Conservation (phyloP, 2,888 invertebrate genomes). For the Eucriotettix oculatus region DNA sequence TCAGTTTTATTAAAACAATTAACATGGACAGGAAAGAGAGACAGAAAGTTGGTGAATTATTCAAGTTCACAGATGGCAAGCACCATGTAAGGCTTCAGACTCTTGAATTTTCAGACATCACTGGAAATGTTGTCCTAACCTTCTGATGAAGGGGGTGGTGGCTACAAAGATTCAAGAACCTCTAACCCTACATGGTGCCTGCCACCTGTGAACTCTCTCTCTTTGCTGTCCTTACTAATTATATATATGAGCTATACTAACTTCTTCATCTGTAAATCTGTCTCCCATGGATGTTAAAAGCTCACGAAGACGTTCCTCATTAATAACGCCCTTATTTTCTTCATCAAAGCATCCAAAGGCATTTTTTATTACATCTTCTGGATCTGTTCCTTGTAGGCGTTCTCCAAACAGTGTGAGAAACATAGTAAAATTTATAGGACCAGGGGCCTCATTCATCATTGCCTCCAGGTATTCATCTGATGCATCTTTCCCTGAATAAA, state of each 20-base stretch:
- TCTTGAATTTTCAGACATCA: too few relatives aligned
- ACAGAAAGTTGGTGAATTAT: too few relatives aligned
- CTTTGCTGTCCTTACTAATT: neutral
- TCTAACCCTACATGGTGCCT: too few relatives aligned
- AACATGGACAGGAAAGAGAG: too few relatives aligned
- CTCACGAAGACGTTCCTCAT: conserved; percentile 88
- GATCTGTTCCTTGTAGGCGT: conserved; percentile 94
- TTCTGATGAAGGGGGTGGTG: too few relatives aligned
- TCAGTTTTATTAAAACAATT: too few relatives aligned
- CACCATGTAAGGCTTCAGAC: too few relatives aligned
- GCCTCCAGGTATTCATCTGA: conserved; percentile 89
- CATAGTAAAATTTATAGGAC: conserved; percentile 99
- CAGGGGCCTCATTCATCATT: conserved; percentile 99
- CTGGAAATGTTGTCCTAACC: too few relatives aligned
- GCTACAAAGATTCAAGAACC: too few relatives aligned
- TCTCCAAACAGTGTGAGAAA: conserved; percentile 97
- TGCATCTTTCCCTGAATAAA: conserved; percentile 69
- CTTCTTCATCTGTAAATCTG: conserved; percentile 32
- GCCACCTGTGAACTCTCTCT: too few relatives aligned
- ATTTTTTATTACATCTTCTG: conserved; percentile 97
- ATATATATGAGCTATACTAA: neutral
- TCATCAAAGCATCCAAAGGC: conserved; percentile 99
- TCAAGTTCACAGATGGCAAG: too few relatives aligned
- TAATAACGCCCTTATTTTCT: conserved; percentile 80
- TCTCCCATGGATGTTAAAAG: conserved; percentile 96